phyloP scores from a whole-genome alignment of 2,113 vertebrate genomes.

The Petroica traversi region DNA sequence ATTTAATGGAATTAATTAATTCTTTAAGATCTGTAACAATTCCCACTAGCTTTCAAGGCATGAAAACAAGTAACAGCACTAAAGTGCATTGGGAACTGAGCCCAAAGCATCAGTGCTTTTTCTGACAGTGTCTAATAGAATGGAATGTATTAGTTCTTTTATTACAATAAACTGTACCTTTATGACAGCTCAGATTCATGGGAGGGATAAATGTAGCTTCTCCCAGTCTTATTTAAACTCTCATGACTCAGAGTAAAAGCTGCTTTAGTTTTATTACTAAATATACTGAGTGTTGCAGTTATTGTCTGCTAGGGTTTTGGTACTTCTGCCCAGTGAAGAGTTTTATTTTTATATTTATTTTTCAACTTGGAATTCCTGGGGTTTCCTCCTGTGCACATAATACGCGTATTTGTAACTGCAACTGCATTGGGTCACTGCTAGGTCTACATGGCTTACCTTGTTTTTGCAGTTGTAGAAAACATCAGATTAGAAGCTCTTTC shows the following conservation, averaged over 20 bases:
- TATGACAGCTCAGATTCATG: not conserved
- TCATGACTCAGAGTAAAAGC: not conserved
- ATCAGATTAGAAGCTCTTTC: not conserved
- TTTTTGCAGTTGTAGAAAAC: not conserved
- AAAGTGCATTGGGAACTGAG: not conserved
- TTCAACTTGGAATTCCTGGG: not conserved
- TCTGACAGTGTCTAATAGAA: not conserved
- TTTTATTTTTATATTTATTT: not conserved
- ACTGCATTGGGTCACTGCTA: not conserved
- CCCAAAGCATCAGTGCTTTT: not conserved
- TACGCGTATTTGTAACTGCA: not conserved
- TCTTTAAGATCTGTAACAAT: not conserved
- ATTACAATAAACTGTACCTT: not conserved
- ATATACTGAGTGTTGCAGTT: not conserved
- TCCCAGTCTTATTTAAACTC: not conserved
- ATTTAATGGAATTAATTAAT: not conserved
- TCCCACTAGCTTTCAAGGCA: not conserved
- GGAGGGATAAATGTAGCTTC: not conserved
- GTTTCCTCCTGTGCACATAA: accelerated
- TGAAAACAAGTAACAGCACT: not conserved
- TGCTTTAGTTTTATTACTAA: not conserved
- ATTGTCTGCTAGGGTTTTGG: not conserved
- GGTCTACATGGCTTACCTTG: not conserved
- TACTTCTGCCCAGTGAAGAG: not conserved
- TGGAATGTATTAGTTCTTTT: not conserved